phyloP scores from a whole-genome alignment of 2,888 invertebrate species.

The Lutraria lutraria region DNA sequence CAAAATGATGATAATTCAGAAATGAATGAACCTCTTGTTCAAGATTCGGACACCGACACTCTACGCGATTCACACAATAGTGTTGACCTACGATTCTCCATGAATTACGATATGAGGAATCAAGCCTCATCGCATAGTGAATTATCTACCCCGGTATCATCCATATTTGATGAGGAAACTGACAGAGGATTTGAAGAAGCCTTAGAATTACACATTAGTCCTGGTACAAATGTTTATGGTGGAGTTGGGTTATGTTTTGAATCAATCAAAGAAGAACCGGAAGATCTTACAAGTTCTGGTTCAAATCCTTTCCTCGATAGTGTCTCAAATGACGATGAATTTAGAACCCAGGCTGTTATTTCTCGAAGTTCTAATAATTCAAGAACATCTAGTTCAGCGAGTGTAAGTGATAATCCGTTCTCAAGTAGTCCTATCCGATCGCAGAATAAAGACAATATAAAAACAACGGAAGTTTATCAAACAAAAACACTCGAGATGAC shows the following conservation, averaged over 20 bases:
- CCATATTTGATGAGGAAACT: slow-evolving; percentile 77
- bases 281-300: slow-evolving; percentile 71
- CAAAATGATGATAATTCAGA: slow-evolving; percentile 31
- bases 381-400: slow-evolving; percentile 62
- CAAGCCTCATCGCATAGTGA: slow-evolving; percentile 48
- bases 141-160: slow-evolving; percentile 65
- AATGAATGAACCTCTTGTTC: slow-evolving; percentile 55
- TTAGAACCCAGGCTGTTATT: slow-evolving; percentile 74
- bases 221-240: slow-evolving; percentile 66
- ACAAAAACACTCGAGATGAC: slow-evolving; percentile 27
- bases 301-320: slow-evolving; percentile 66
- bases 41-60: slow-evolving; percentile 68
- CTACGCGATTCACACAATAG: slow-evolving; percentile 52
- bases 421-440: slow-evolving; percentile 31
- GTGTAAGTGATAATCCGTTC: slow-evolving; percentile 67
- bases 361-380: slow-evolving; percentile 68
- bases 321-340: slow-evolving; percentile 62
- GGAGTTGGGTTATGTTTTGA: slow-evolving; percentile 75
- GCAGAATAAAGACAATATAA: slow-evolving; percentile 3
- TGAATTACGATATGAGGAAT: slow-evolving; percentile 22
- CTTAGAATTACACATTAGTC: slow-evolving; percentile 69
- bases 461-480: not conserved
- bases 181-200: slow-evolving; percentile 81
- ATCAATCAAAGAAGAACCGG: slow-evolving; percentile 78
- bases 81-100: slow-evolving; percentile 23